Evolutionary conservation across 2,113 vertebrate species (phyloP).

Genomic region (Proteles cristata): DNA sequence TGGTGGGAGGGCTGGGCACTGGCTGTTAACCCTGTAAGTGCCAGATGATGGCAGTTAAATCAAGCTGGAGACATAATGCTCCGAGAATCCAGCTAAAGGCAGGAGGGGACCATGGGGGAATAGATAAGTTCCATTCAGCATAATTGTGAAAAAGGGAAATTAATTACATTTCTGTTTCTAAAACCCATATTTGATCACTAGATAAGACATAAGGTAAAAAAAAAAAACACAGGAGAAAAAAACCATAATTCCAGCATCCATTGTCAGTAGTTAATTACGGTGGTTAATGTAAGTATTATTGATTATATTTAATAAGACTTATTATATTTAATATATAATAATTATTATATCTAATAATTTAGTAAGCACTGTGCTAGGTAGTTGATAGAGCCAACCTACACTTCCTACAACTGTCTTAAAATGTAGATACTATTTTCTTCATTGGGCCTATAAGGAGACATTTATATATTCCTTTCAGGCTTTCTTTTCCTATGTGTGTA

Average conservation of each 20-base stretch:
- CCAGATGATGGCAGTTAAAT: neutral
- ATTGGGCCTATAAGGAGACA: neutral
- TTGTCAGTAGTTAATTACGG: neutral
- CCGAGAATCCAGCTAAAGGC: accelerated
- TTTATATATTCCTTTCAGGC: neutral
- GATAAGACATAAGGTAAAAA: neutral
- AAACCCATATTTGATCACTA: neutral
- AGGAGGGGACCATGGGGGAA: accelerated
- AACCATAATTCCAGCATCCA: neutral
- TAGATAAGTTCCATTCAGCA: accelerated
- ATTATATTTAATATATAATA: too few species aligned
- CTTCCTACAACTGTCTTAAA: neutral
- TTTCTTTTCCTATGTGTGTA: neutral
- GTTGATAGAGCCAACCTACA: neutral
- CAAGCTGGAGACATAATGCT: neutral
- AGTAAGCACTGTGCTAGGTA: neutral
- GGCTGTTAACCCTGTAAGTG: conserved; percentile 76
- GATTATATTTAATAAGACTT: neutral
- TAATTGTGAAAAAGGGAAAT: neutral
- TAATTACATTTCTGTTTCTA: neutral
- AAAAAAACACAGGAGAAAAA: neutral
- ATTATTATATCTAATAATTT: too few species aligned
- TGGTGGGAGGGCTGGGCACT: conserved; percentile 42
- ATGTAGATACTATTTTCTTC: neutral
- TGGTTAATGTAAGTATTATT: neutral